These are phyloP conservation scores for Trichoplusia ni DNA, from an alignment of 1,140 invertebrate genomes.

Conservation along the genomic window DNA sequence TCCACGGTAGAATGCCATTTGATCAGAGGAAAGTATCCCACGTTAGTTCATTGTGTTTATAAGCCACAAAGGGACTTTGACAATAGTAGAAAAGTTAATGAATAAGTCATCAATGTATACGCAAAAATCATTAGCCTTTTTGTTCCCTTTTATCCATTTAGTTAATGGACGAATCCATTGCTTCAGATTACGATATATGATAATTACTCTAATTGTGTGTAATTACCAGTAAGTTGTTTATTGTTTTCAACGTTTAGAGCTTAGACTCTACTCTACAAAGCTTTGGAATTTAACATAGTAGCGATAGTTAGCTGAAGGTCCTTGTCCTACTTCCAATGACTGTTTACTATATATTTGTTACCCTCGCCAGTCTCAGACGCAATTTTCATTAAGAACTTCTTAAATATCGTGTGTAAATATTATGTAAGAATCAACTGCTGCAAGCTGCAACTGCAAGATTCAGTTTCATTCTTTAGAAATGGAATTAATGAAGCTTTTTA, in stretches of 20 bases:
- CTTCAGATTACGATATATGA: not conserved
- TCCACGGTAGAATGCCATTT: conserved; percentile 21
- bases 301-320: not conserved
- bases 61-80: not conserved
- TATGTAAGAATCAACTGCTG: too few relatives aligned
- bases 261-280: not conserved
- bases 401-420: too few relatives aligned
- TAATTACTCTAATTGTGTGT: conserved; percentile 1
- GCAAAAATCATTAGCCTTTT: not conserved
- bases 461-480: too few relatives aligned
- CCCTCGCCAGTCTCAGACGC: not conserved
- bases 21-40: conserved; percentile 38
- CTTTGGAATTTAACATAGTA: conserved; percentile 1
- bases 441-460: too few relatives aligned
- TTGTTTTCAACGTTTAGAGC: not conserved
- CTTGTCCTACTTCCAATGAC: not conserved
- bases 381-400: conserved; percentile 22
- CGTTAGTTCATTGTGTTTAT: conserved; percentile 23
- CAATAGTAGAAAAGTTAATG: not conserved
- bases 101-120: too few relatives aligned
- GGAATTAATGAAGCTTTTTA: too few relatives aligned
- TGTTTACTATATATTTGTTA: not conserved
- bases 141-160: not conserved
- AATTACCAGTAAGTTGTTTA: not conserved
- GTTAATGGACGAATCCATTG: not conserved